phyloP scores from a whole-genome alignment of 1,140 invertebrate genomes.

The Rhyacophila brunnea region DNA sequence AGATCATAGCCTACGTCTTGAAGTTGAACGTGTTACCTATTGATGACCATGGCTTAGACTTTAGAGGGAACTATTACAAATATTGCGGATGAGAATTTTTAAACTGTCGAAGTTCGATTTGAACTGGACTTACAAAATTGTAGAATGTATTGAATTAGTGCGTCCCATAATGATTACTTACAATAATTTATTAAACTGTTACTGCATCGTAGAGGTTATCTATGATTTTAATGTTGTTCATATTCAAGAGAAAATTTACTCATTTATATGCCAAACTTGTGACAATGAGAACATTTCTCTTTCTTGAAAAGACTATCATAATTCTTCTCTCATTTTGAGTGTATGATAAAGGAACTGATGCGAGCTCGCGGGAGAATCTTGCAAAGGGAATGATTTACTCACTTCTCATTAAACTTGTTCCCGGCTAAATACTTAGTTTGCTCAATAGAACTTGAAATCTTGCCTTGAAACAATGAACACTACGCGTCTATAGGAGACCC shows the following conservation, averaged over 20 bases:
- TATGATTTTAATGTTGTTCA: neutral
- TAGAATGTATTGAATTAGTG: too few species aligned
- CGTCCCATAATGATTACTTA: too few species aligned
- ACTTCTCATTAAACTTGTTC: conserved; percentile 22
- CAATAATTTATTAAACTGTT: neutral
- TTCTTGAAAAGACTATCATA: too few species aligned
- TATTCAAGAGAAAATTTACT: neutral
- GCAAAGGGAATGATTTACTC: conserved; percentile 23
- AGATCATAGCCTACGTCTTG: too few species aligned
- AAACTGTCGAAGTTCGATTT: too few species aligned
- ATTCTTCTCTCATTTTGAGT: too few species aligned
- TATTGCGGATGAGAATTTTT: too few species aligned
- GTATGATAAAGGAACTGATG: conserved; percentile 25
- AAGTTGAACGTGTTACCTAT: too few species aligned
- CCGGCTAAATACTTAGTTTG: conserved; percentile 1
- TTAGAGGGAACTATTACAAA: too few species aligned
- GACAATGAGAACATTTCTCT: too few species aligned
- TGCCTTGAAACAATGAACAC: conserved; percentile 1
- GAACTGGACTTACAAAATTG: too few species aligned
- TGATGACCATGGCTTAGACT: too few species aligned
- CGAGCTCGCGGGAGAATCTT: conserved; percentile 22
- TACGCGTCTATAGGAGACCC: neutral
- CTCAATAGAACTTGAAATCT: conserved; percentile 10
- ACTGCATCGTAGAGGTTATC: neutral
- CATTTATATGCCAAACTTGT: neutral